Conservation (phyloP, 2,888 invertebrate species). For the Caprella mutica region DNA sequence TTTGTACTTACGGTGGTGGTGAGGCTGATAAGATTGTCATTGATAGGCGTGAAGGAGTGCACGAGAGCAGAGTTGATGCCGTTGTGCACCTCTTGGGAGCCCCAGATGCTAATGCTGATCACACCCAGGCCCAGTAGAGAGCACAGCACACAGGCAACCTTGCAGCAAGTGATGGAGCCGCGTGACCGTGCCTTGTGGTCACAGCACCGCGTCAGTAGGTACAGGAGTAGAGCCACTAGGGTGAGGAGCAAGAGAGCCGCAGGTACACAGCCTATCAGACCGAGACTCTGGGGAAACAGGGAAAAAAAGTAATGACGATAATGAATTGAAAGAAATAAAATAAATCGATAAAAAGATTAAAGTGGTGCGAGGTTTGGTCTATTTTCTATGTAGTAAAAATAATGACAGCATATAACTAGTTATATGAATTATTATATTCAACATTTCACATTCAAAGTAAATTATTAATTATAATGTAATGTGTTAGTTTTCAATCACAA, state of each 20-base stretch:
- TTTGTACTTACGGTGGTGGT: conserved; percentile 28
- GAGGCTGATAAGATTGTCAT: conserved; percentile 41
- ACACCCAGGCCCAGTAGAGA: conserved; percentile 47
- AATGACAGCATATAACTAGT: too few relatives aligned
- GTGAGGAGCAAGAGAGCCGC: conserved; percentile 74
- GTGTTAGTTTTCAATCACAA: too few relatives aligned
- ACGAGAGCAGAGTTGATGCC: conserved; percentile 69
- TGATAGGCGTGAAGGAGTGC: conserved; percentile 69
- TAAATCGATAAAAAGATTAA: too few relatives aligned
- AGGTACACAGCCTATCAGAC: conserved; percentile 85
- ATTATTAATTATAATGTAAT: too few relatives aligned
- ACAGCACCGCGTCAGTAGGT: conserved; percentile 89
- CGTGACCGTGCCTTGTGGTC: conserved; percentile 82
- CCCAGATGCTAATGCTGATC: conserved; percentile 80
- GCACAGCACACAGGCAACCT: conserved; percentile 34
- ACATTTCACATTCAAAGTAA: too few relatives aligned
- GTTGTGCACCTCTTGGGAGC: conserved; percentile 88
- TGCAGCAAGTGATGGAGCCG: conserved; percentile 71
- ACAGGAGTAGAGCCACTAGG: conserved; percentile 73
- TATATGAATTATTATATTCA: too few relatives aligned
- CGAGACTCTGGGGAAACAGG: too few relatives aligned
- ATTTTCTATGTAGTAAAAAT: too few relatives aligned
- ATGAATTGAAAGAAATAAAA: too few relatives aligned
- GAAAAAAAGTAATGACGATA: too few relatives aligned
- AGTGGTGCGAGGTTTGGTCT: too few relatives aligned